These are phyloP conservation scores for Nephrotoma guestfalica DNA, from an alignment of 2,888 invertebrate genomes.

Conservation along the genomic window DNA sequence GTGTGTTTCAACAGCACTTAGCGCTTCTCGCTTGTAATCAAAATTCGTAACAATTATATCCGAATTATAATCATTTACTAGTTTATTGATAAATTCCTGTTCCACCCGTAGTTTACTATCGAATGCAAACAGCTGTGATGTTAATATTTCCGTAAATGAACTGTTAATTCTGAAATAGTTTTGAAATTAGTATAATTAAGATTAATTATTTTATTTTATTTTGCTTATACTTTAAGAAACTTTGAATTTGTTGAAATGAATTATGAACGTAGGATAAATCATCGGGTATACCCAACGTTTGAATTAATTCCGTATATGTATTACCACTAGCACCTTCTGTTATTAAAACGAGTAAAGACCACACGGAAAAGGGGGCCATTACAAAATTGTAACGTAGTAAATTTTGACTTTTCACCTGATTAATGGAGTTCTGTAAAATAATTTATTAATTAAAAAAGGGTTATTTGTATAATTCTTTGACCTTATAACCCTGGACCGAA, in stretches of 20 bases:
- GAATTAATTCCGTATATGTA: slow-evolving; percentile 38
- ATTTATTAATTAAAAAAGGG: not conserved
- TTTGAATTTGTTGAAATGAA: slow-evolving; percentile 15
- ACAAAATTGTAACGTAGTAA: slow-evolving; percentile 34
- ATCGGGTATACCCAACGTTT: slow-evolving; percentile 22
- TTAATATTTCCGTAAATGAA: slow-evolving; percentile 30
- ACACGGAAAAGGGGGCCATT: slow-evolving; percentile 49
- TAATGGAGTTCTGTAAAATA: not conserved
- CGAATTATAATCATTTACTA: slow-evolving; percentile 35
- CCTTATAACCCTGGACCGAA: no score
- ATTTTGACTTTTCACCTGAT: not conserved
- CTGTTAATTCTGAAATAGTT: slow-evolving; percentile 22
- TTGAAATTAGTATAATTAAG: not conserved
- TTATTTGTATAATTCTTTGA: no score
- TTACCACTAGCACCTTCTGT: slow-evolving; percentile 42
- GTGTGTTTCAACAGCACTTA: slow-evolving; percentile 47
- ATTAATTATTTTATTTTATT: not conserved
- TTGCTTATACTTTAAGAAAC: slow-evolving; percentile 12
- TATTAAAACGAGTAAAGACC: slow-evolving; percentile 44
- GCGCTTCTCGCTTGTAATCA: slow-evolving; percentile 35
- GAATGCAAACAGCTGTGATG: slow-evolving; percentile 35
- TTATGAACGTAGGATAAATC: slow-evolving; percentile 15
- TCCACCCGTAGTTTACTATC: slow-evolving; percentile 23
- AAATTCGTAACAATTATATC: slow-evolving; percentile 42
- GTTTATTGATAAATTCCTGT: slow-evolving; percentile 19